A percentile compares a stretch with the other conserved stretches of the same genome.
phyloP scores from a whole-genome alignment of 2,113 vertebrate species.

The Progne subis region DNA sequence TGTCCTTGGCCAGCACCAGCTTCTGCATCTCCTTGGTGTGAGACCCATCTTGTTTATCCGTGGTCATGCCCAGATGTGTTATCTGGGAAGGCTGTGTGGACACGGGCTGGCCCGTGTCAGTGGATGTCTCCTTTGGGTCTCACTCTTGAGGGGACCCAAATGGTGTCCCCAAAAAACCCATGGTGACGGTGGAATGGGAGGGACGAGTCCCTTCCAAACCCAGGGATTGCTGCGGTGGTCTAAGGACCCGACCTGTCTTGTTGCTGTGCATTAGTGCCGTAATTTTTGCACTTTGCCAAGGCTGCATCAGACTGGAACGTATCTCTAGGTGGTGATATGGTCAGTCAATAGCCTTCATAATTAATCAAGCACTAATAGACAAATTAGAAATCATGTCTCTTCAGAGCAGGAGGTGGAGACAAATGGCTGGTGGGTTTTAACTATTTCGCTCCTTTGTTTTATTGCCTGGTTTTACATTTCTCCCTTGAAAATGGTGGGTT shows the following conservation, averaged over 20 bases:
- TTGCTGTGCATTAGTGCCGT: neutral
- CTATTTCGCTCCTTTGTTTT: constrained; percentile 16
- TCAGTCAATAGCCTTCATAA: constrained; percentile 69
- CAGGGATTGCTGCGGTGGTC: accelerated
- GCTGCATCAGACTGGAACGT: constrained; percentile 46
- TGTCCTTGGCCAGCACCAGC: neutral
- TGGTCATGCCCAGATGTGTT: neutral
- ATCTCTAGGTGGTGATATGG: constrained; percentile 65
- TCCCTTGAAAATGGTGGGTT: neutral
- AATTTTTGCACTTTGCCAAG: constrained; percentile 51
- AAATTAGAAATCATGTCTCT: constrained; percentile 58
- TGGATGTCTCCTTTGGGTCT: neutral
- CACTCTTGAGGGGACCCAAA: neutral
- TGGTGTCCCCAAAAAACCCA: neutral
- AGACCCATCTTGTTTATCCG: accelerated
- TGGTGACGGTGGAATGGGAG: neutral
- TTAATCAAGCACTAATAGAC: constrained; percentile 71
- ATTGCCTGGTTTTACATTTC: neutral
- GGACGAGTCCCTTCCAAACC: neutral
- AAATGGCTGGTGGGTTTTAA: constrained; percentile 67
- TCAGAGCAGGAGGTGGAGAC: constrained; percentile 57
- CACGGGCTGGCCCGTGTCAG: neutral
- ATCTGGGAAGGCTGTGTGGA: neutral
- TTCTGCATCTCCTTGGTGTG: neutral
- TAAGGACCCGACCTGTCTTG: accelerated